These are phyloP conservation scores for Hyperoplus lanceolatus DNA, from an alignment of 2,797 vertebrate species.

Conservation along the genomic window DNA sequence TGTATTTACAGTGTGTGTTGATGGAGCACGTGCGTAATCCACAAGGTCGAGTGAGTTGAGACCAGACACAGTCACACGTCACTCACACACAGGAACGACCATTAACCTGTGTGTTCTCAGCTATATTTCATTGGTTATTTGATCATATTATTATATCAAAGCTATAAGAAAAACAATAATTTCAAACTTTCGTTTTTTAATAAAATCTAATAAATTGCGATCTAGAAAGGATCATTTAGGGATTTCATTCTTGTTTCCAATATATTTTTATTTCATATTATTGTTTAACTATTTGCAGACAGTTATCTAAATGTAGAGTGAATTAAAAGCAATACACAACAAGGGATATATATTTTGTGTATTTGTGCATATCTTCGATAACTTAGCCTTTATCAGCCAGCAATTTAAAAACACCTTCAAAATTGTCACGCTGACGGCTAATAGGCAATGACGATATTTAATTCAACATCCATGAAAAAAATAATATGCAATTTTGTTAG, in stretches of 20 bases:
- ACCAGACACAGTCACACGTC: neutral
- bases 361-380: neutral
- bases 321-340: neutral
- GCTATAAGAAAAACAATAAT: too few relatives aligned
- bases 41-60: constrained; percentile 5
- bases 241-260: neutral
- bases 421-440: neutral
- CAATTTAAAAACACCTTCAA: neutral
- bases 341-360: neutral
- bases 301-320: neutral
- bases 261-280: neutral
- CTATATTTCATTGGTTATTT: neutral
- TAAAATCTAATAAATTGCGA: neutral
- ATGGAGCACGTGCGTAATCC: constrained; percentile 2
- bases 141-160: neutral
- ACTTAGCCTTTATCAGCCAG: neutral
- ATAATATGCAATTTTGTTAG: neutral
- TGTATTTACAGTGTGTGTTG: neutral
- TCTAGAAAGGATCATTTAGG: neutral
- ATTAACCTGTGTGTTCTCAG: neutral
- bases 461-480: neutral
- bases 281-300: neutral
- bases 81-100: neutral
- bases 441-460: neutral
- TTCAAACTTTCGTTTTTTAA: neutral